These are phyloP conservation scores for Synchiropus splendidus DNA, from an alignment of 2,113 vertebrate species.

Conservation along the genomic window DNA sequence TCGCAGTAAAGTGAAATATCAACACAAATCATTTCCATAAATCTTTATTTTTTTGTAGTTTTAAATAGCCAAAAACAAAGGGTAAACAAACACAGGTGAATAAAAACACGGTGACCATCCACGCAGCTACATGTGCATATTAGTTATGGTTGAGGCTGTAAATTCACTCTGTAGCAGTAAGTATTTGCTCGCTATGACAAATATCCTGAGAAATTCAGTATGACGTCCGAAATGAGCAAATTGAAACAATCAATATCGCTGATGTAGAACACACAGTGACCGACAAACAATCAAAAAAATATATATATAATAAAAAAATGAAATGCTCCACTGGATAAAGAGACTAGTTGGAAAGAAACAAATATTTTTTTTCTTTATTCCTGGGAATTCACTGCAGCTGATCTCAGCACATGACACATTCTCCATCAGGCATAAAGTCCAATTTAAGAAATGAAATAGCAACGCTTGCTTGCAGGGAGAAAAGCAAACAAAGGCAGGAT, in stretches of 20 bases:
- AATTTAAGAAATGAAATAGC: constrained; percentile 33
- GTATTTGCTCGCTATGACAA: constrained; percentile 7
- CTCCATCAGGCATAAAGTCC: constrained; percentile 31
- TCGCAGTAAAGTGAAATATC: too few species aligned
- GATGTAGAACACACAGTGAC: constrained; percentile 25
- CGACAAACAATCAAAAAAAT: constrained; percentile 31
- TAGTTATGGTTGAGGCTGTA: constrained; percentile 49
- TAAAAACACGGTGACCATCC: constrained; percentile 50
- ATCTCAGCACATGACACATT: constrained; percentile 29
- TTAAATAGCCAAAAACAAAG: constrained; percentile 67
- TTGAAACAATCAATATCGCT: constrained; percentile 41
- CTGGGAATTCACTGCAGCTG: background rate
- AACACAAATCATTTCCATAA: constrained; percentile 42
- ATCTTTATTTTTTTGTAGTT: constrained; percentile 63
- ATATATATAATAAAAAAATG: constrained; percentile 19
- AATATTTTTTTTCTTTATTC: too few species aligned
- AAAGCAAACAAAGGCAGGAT: constrained; percentile 21
- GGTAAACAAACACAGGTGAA: constrained; percentile 53
- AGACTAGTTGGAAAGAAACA: too few species aligned
- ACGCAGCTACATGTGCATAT: constrained; percentile 63
- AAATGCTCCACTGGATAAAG: too few species aligned
- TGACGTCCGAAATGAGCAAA: constrained; percentile 43
- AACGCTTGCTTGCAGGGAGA: constrained; percentile 22
- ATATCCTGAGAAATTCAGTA: constrained; percentile 63
- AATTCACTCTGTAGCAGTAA: constrained; percentile 47